A percentile compares a stretch with the other conserved stretches of the same genome.
Conservation (phyloP, 1,140 invertebrate species). For the Eurosta solidaginis region DNA sequence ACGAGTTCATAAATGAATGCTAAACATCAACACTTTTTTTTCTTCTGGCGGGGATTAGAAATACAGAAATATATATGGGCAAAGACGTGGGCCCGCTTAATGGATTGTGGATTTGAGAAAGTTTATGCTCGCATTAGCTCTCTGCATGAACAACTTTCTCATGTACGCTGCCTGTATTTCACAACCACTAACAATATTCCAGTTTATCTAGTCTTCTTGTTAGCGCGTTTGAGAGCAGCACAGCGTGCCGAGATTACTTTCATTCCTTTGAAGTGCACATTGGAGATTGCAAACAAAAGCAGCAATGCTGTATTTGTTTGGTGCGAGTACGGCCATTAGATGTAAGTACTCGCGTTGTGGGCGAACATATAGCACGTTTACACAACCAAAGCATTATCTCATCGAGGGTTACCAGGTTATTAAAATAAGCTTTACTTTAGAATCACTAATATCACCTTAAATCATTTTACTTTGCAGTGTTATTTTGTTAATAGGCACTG, state of each 20-base stretch:
- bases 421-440: too few relatives aligned
- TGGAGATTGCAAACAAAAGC: too few relatives aligned
- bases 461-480: too few relatives aligned
- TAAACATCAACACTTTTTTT: constrained; percentile 18
- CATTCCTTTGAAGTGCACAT: too few relatives aligned
- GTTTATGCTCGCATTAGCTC: background rate
- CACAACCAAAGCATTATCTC: too few relatives aligned
- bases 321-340: too few relatives aligned
- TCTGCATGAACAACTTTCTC: background rate
- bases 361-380: too few relatives aligned
- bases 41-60: background rate
- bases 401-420: too few relatives aligned
- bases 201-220: constrained; percentile 18
- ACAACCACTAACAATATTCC: background rate
- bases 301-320: too few relatives aligned
- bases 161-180: background rate
- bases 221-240: background rate
- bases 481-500: too few relatives aligned
- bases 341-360: too few relatives aligned
- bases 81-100: background rate
- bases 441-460: too few relatives aligned
- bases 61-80: background rate
- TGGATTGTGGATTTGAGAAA: background rate
- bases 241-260: background rate
- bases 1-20: background rate